Base-by-base conservation (phyloP, 2,888 invertebrate species). In the Melieria crassipennis region DNA sequence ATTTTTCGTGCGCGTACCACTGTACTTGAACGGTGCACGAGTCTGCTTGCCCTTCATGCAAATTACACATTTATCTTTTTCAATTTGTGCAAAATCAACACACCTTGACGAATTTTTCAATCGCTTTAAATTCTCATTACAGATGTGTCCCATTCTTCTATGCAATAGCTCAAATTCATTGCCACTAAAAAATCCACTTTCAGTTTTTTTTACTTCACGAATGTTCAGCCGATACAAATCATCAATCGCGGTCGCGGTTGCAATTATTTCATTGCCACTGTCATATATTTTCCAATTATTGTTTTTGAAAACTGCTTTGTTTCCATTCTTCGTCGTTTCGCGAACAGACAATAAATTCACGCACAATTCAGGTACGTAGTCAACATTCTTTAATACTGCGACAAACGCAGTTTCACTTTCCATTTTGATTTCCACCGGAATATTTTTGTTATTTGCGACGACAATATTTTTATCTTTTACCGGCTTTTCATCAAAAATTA, bases 31-130 rank as follows among this genome's bases (percentile, higher is more conserved):
- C 7, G 78, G 65, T 58, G 55, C 16, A 64, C 77, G 69, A 13
- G 76, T 72, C 43, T 78, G 76, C 60, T 79, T 80, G 7, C 78
- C 81, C 72, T 78, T 72, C 13, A 78, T 64, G 61, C 78, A 79
- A n/a, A 75, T 55, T 65, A 73, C 71, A 74, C 78, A 74, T 56
- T 71, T 70, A 5, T 77, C 50, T n/a, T 60, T 63, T 46, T n/a
- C 56, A 58, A 48, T 3, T 9, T 50, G 50, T 50, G 6, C 62
- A 63, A 48, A 65, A 64, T 73, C 65, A 69, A 77, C 60, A 57
- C 67, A 70, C 30, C 10, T 45, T n/a, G n/a, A 60, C 3, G 60
- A 7, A 48, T 60, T 55, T 48, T 70, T 70, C 5, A 70, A 47
- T 55, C 65, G 16, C 10, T 11, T 46, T 13, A 70, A 65, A 30